Evolutionary conservation across 2,797 vertebrate genomes (phyloP), one percentile per base, ranked within the genome.

Genomic region (Ammospiza maritima): DNA sequence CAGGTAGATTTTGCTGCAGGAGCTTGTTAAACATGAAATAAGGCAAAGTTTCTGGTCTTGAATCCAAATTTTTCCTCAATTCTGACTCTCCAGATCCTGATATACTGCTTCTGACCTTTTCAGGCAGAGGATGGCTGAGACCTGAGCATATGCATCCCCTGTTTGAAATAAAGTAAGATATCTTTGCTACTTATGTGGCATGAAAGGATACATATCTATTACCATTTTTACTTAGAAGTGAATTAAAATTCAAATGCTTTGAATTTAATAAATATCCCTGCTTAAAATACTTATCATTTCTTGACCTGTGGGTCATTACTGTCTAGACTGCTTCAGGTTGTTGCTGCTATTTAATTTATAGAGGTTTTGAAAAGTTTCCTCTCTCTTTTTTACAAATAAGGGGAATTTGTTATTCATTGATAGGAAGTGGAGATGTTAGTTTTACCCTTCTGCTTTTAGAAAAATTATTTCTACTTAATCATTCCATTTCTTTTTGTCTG

Each of bases 181-280:
- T 42, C 40, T 89, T 71, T 77, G 25, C 56, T 76, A n/a, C 23
- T n/a, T 86, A 21, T 71, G 42, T 73, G 67, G 82, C 60, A 48
- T 67, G 27, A 89, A 86, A 94, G 40, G 30, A 40, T 85, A 61
- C 20, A 15, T 44, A 53, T 53, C 48, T 88, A 50, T 79, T 88
- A 76, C n/a, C 38, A 61, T 48, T 81, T 94, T 77, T 38, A 60
- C 53, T 76, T 80, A 57, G 30, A 94, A 89, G 42, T 64, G 25
- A 91, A 87, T 26, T 61, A 64, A 93, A 90, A 77, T 85, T 89
- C 30, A 77, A 93, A 85, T 62, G 8, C 32, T 93, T 92, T 91
- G 64, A 93, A 81, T 87, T 81, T 76, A 86, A 81, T 20, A 90
- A 95, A 93, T 50, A 89, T 34, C 17, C 21, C 30, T 83, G 13